Evolutionary conservation across 2,797 vertebrate species (phyloP), one percentile per base, ranked within the genome.

Genomic region (Pachyuromys duprasi): DNA sequence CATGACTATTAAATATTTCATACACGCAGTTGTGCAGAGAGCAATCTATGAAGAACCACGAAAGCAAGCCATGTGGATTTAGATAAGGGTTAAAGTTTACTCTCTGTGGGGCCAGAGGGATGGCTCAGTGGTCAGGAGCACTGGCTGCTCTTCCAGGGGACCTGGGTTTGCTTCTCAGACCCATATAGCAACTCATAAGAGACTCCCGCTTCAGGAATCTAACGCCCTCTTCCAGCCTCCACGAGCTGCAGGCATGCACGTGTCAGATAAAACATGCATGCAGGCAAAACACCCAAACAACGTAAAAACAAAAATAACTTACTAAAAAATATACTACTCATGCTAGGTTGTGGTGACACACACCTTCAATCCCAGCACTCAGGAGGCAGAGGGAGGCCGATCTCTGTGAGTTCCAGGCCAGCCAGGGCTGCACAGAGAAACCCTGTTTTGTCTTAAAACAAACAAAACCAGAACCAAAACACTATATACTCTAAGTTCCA

Each of bases 261-360:
- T n/a, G 63, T 6, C 33, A 13, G 18, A 14, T 24, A 67, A 53
- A 63, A 53, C 31, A 84, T 2, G 0, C 7, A 18, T 4, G 18
- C 82, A 67, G 63, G 63, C 7, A 67, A 67, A 49, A 49, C 62
- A 69, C 3, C 20, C 42, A 84, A 67, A 67, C 63, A 69, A 69
- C 63, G 24, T 15, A n/a, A 14, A 49, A 33, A n/a, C 4, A n/a
- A 33, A 83, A 83, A 33, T 8, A 28, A 45, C 31, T 22, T 28
- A 33, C 33, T 78, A 65, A 65, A 31, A 65, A n/a, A 49, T 45
- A 33, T 14, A n/a, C 42, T 7, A 49, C 28, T 49, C 3, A 4
- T 6, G 1, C 31, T 5, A 33, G 11, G 17, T 1, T 1, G 4
- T 63, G 17, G 15, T 31, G 8, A 36, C 1, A 1, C 24, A 45